Conservation (phyloP, 2,113 vertebrate species). For the Fukomys damarensis region DNA sequence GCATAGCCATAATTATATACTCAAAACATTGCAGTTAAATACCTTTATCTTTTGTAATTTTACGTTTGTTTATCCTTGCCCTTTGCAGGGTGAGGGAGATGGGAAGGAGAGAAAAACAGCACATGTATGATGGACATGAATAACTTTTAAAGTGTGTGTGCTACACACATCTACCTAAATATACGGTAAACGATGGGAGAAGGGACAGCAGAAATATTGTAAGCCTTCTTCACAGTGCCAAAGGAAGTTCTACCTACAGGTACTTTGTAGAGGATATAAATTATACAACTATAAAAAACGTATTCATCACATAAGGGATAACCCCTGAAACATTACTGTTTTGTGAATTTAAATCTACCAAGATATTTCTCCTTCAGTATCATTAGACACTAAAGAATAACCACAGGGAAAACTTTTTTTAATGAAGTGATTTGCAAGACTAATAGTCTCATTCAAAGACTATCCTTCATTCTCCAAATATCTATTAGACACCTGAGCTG, state of each 20-base stretch:
- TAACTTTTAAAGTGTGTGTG: neutral
- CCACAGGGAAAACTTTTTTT: neutral
- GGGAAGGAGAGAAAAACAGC: neutral
- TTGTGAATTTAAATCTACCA: slow-evolving; percentile 28
- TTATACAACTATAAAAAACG: slow-evolving; percentile 49
- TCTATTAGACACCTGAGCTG: slow-evolving; percentile 66
- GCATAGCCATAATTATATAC: neutral
- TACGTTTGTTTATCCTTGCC: neutral
- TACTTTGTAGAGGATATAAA: neutral
- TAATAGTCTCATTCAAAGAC: slow-evolving; percentile 69
- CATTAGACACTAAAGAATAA: slow-evolving; percentile 58
- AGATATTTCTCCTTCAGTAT: neutral
- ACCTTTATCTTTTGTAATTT: neutral
- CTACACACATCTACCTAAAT: neutral
- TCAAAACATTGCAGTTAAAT: neutral
- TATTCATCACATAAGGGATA: slow-evolving; percentile 33
- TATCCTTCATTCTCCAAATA: slow-evolving; percentile 66
- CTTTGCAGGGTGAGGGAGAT: neutral
- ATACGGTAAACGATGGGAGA: neutral
- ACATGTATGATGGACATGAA: neutral
- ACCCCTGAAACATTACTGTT: slow-evolving; percentile 27
- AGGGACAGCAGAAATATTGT: neutral
- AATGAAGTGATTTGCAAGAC: slow-evolving; percentile 67
- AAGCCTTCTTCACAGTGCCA: neutral
- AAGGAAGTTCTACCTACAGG: slow-evolving; percentile 1